Evolutionary conservation across 2,797 vertebrate species (phyloP).

Genomic region (Sebastes jordani): DNA sequence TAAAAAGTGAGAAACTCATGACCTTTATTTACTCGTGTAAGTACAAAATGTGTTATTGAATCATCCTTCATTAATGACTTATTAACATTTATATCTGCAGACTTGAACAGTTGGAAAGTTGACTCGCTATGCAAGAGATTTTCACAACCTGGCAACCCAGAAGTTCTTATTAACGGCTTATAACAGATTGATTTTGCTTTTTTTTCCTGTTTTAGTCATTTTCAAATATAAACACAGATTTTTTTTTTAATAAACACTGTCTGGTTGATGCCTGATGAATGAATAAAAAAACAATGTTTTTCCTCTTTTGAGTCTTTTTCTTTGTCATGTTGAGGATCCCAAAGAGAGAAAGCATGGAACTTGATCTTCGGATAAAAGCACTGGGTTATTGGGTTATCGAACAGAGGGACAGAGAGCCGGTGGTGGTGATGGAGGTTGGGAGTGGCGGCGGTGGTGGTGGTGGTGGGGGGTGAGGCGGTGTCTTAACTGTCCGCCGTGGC

Average conservation of each 20-base stretch:
- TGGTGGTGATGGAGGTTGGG: background rate
- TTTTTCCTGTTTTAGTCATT: background rate
- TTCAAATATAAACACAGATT: background rate
- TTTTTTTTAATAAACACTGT: background rate
- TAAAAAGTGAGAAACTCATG: background rate
- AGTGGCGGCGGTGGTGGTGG: too few species aligned
- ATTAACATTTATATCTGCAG: background rate
- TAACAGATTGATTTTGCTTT: background rate
- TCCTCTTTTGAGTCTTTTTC: background rate
- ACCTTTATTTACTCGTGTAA: background rate
- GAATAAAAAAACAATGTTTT: background rate
- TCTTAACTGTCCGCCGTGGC: background rate
- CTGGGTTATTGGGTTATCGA: conserved; percentile 64
- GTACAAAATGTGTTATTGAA: background rate
- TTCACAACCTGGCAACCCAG: background rate
- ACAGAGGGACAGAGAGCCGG: conserved; percentile 32
- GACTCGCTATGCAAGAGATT: background rate
- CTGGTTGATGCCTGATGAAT: background rate
- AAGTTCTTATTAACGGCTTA: background rate
- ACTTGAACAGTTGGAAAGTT: background rate
- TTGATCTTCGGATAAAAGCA: conserved; percentile 63
- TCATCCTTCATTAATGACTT: background rate
- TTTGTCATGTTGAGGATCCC: conserved; percentile 17
- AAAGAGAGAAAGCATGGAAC: conserved; percentile 55
- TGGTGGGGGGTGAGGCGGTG: background rate